Conservation (phyloP, 1,140 invertebrate genomes). For the Sitophilus oryzae region DNA sequence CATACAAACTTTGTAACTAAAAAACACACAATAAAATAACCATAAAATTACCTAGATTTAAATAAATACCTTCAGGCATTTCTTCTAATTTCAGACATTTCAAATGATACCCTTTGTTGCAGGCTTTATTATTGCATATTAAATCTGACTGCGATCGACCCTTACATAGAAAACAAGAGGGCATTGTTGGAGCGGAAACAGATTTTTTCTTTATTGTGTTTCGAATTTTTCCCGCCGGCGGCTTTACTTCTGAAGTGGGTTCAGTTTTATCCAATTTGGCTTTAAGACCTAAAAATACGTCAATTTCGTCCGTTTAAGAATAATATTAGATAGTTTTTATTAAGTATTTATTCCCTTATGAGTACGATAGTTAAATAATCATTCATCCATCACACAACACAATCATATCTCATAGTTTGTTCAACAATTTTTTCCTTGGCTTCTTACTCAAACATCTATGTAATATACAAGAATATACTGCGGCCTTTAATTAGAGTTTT, state of each 20-base stretch:
- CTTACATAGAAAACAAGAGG: conserved; percentile 39
- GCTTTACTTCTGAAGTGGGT: no score
- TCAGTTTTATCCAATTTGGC: conserved; percentile 21
- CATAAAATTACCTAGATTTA: neutral
- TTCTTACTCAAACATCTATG: no score
- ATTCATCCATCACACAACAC: no score
- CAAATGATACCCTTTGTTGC: conserved; percentile 38
- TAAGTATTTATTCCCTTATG: no score
- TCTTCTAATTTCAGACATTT: conserved; percentile 34
- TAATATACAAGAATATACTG: no score
- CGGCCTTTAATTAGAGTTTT: no score
- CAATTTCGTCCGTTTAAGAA: no score
- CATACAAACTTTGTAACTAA: conserved; percentile 34
- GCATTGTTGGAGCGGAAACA: conserved; percentile 10
- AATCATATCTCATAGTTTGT: no score
- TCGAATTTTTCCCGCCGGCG: no score
- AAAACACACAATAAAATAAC: conserved; percentile 24
- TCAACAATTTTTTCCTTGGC: no score
- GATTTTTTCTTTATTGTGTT: conserved; percentile 32
- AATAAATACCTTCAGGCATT: conserved; percentile 33
- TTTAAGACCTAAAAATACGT: conserved; percentile 20
- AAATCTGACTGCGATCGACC: conserved; percentile 24
- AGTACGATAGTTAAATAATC: no score
- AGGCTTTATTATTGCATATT: conserved; percentile 36
- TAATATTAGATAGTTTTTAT: no score